Base-by-base conservation (phyloP, 2,797 vertebrate species). In the Coracias cyanogaster region DNA sequence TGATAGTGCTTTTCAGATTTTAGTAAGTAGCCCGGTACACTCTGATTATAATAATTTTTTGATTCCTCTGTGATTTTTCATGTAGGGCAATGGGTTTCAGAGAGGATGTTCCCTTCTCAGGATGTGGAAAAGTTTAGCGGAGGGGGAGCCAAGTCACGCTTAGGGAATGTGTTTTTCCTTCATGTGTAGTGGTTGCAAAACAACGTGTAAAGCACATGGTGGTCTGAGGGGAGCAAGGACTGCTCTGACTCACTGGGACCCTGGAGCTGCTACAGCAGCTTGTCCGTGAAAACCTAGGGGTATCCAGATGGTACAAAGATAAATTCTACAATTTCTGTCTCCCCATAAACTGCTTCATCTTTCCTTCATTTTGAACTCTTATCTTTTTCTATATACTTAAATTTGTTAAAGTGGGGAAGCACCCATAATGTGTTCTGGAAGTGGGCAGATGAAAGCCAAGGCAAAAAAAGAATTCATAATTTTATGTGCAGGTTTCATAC, bases 381-480 rank as follows among this genome's bases (percentile, higher is more conserved):
- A 3, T 41, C 35, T 74, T 91, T 60, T 89, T 55, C 43, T 17
- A 69, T 93, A 82, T 62, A 31, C 24, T 65, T 65, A 4, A 0
- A 21, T 54, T 86, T 86, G 43, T 78, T 83, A 16, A 72, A 41
- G 31, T 46, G 37, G 41, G 31, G 37, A 64, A 67, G 64, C 31
- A 29, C 0, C 2, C 26, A 2, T 80, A 62, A 85, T 31, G 13
- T 33, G 76, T 91, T 52, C 85, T 83, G 69, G 64, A 88, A 86
- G 46, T 70, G 29, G 55, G 67, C 49, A 92, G 78, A 66, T 89
- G 84, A 93, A 96, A 87, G 60, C 28, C 87, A 77, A 92, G 51
- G 43, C 24, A 61, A 58, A 57, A 67, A 67, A 65, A 7, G 1
- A 77, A 31, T 43, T 70, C 1, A 12, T 77, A 24, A 57, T 81